A percentile compares a stretch with the other conserved stretches of the same genome.
phyloP scores from a whole-genome alignment of 2,888 invertebrate genomes.

The Operophtera brumata region DNA sequence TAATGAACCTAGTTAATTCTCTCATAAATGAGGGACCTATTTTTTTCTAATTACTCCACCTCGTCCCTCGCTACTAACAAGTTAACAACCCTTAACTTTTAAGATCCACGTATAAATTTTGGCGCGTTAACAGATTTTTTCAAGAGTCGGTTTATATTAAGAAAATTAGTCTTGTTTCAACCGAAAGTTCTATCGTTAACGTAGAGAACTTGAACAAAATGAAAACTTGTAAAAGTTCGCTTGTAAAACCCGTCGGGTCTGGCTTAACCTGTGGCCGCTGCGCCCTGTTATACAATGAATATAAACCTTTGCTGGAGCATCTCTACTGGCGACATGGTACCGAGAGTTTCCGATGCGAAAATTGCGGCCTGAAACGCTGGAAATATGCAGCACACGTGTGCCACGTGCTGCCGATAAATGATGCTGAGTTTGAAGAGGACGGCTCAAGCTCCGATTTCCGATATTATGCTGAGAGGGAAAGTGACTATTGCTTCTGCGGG shows the following conservation, averaged over 20 bases:
- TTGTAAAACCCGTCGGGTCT: conserved; percentile 31
- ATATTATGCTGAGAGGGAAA: conserved; percentile 36
- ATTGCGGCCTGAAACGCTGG: conserved; percentile 56
- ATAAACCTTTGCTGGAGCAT: conserved; percentile 58
- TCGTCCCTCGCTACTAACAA: not conserved
- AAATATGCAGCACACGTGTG: conserved; percentile 56
- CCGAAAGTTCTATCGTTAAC: conserved; percentile 37
- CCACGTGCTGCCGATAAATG: conserved; percentile 52
- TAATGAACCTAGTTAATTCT: conserved; percentile 15
- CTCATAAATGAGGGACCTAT: conserved; percentile 12
- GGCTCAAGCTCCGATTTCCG: conserved; percentile 26
- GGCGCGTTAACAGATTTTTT: conserved; percentile 2
- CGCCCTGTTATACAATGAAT: conserved; percentile 49
- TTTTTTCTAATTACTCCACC: conserved; percentile 7
- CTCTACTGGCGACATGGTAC: conserved; percentile 67
- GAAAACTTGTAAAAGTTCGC: conserved; percentile 39
- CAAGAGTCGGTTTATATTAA: conserved; percentile 3
- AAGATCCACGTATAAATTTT: conserved; percentile 3
- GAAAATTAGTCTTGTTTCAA: conserved; percentile 30
- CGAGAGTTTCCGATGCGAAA: conserved; percentile 52
- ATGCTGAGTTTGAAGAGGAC: conserved; percentile 34
- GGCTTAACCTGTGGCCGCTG: conserved; percentile 54
- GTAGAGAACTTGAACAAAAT: conserved; percentile 34
- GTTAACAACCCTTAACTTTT: not conserved
- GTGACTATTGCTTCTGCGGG: conserved; percentile 56